Base-by-base conservation (phyloP, 2,797 vertebrate genomes). In the Cyclura pinguis region DNA sequence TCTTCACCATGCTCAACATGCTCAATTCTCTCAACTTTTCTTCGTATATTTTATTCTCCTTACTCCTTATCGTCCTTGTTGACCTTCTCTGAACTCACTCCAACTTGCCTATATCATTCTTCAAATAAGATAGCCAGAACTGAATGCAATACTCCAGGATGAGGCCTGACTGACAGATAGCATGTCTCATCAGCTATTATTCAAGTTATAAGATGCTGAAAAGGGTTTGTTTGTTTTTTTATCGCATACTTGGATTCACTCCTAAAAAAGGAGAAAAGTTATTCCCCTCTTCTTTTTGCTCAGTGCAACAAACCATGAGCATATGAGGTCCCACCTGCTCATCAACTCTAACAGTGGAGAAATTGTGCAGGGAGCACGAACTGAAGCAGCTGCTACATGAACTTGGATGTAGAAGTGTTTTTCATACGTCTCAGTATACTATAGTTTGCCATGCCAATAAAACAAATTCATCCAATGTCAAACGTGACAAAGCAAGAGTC, bases 381-480 rank as follows among this genome's bases (percentile, higher is more conserved):
- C 20, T 8, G 22, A 84, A 84, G 72, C 81, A 89, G 57, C 38
- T 89, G 47, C 22, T 6, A 10, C 13, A 82, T 18, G 24, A 20
- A 29, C 55, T 84, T 76, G 12, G 72, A 62, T 84, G 32, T n/a
- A 38, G 18, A 77, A 64, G n/a, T 29, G 6, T 52, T 50, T 84
- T 89, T 52, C 22, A 62, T 32, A 29, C 29, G n/a, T 84, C 32
- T 84, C 82, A 64, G n/a, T 27, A 32, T 78, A 67, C 29, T 77
- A 78, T 27, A 64, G 22, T 84, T 85, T 38, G 14, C n/a, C 9
- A 69, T 52, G 42, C 59, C 47, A 67, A 67, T 52, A 89, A 24
- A 85, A 52, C 8, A 6, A 74, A 88, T 84, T 67, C n/a, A 78
- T 24, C 42, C 77, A 42, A 52, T 84, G 42, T 59, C 73, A 89